Base-by-base conservation (phyloP, 2,888 invertebrate species). In the Cheilosia impressa region DNA sequence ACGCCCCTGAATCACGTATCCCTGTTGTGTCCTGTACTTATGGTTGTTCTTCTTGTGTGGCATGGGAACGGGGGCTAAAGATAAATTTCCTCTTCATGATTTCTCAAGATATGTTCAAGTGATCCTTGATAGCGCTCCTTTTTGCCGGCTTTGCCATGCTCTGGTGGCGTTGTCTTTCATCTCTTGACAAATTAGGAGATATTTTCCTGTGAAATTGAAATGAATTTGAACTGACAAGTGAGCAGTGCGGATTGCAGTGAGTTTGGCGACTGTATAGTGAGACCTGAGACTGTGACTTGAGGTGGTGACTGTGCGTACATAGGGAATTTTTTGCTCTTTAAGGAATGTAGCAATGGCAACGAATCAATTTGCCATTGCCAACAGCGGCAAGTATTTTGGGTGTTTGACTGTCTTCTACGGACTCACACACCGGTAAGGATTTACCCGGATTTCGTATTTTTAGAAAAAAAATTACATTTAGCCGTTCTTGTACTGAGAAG, bases 141-240 rank as follows among this genome's bases (percentile, higher is more conserved):
- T 65, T 65, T 75, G 65, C 19, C 65, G 57, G 24, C 45, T 24
- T 22, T 22, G 17, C 15, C 13, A 2, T 24, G 22, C 22, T 22
- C 1, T 15, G 13, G 24, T 41, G 55, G 63, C 63, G 53, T 65
- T 65, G 57, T 65, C 47, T 57, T 50, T 65, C 65, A 50, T 75
- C 41, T 63, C 57, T 38, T 27, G 47, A 75, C 75, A 57, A 66
- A 66, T 75, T 66, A 65, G 47, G 41, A 57, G 50, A 75, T 41
- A 65, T 52, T 75, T 65, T 57, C 65, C 47, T 41, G 50, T 38
- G 41, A 75, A 75, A 62, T 62, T 69, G 55, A 63, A 69, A 78
- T 69, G 55, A 78, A 78, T 78, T 78, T 55, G 62, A 78, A 78
- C 63, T 69, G 78, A 78, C 78, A 78, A 69, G 41, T 78, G 69